Base-by-base conservation (phyloP, 2,888 invertebrate genomes). In the Dascillus cervinus region DNA sequence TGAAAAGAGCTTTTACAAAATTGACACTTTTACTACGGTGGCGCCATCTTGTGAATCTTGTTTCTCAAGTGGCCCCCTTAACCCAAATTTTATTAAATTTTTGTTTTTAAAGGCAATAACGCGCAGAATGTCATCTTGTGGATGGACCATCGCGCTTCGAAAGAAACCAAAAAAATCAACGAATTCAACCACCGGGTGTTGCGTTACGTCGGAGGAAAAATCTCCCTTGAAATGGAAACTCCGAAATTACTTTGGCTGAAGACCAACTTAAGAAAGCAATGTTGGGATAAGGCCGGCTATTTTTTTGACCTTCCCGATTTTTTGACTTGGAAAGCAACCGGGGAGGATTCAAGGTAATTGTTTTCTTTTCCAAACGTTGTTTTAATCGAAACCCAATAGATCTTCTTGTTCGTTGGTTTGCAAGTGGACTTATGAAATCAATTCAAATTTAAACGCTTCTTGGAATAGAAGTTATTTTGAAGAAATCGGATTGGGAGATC, bases 211-310 rank as follows among this genome's bases (percentile, higher is more conserved):
- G 96, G 96, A 2, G 92, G 92, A 0, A 82, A 80, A 65, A 83
- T 96, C 3, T 95, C 94, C 1, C 69, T 90, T n/a, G 96, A 96
- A 72, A 96, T 96, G 94, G 80, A 96, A 71, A 82, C 86, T 35
- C 94, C 96, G 0, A 97, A 96, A 68, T 62, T 96, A 10, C 62
- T 94, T 13, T 97, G 96, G 96, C 59, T 96, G 1, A 95, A 95
- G 62, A 77, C 72, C 47, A 71, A 84, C 65, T 56, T 86, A 5
- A 54, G 49, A 3, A 62, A 72, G 1, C 56, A 69, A 3, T 75
- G 75, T 46, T 94, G 88, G 86, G 49, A 67, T 1, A 73, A 77
- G 34, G 78, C 78, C 26, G 79, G 78, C 28, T 72, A 80, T 37
- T 84, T 89, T 49, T 90, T 96, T 62, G 95, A 96, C 62, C 69